Conservation (phyloP, 1,140 invertebrate genomes). For the Zaprionus gabonicus region DNA sequence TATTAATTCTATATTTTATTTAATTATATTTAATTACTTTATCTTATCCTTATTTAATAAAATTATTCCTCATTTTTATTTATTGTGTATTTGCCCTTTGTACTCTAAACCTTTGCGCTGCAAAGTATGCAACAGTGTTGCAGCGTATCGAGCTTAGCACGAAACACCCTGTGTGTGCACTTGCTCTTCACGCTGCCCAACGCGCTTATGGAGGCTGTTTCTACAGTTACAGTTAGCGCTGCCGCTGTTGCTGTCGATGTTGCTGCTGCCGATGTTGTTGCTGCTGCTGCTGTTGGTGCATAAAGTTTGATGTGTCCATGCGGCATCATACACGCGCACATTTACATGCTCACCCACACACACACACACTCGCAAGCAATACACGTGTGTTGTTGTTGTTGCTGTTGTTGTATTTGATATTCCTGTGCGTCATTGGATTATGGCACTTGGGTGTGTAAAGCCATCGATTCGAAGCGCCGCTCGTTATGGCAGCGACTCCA, state of each 20-base stretch:
- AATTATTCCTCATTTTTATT: neutral
- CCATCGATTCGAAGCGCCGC: conserved; percentile 78
- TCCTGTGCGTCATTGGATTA: conserved; percentile 83
- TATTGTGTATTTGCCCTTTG: neutral
- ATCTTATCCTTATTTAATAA: no score
- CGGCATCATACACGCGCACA: conserved; percentile 69
- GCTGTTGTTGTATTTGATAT: conserved; percentile 70
- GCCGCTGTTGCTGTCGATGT: conserved; percentile 38
- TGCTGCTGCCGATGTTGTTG: neutral
- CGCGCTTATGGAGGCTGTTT: conserved; percentile 34
- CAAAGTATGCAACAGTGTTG: conserved; percentile 35
- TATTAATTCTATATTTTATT: neutral
- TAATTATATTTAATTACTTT: neutral
- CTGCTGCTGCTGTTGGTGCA: conserved; percentile 60
- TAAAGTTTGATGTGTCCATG: conserved; percentile 84
- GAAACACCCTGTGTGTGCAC: conserved; percentile 35
- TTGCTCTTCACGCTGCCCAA: neutral
- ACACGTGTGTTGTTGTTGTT: conserved; percentile 32
- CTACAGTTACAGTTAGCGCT: conserved; percentile 41
- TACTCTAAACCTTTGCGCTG: neutral
- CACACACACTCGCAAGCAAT: conserved; percentile 26
- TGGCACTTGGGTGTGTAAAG: conserved; percentile 84
- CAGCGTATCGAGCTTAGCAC: neutral
- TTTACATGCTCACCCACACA: conserved; percentile 59
- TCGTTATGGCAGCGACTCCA: conserved; percentile 56